Base-by-base conservation (phyloP, 2,797 vertebrate genomes). In the Poeciliopsis gracilis region DNA sequence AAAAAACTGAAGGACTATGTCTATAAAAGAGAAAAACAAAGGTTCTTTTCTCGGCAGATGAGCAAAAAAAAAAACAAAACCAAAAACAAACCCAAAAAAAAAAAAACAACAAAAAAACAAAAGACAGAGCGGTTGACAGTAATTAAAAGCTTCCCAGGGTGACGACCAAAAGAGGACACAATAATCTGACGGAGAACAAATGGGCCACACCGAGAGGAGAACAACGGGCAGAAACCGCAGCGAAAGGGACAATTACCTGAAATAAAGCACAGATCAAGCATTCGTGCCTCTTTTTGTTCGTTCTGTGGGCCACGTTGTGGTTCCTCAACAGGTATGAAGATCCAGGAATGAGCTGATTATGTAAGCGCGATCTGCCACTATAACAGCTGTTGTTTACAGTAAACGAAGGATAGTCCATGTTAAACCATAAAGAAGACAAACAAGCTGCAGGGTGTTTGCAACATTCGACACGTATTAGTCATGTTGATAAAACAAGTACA, bases 141-240 rank as follows among this genome's bases (percentile, higher is more conserved):
- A 46, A 46, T 70, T 70, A 45, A 46, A 70, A 70, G 67, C 67
- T 70, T 70, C 43, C 67, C 67, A 70, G 25, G 43, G 28, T 70
- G 25, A 28, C 67, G 46, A 70, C 67, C 25, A 16, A 46, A 70
- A 45, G 67, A 46, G 41, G 43, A 70, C 67, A 70, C 41, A 46
- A 46, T 70, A 70, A 70, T 70, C 67, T 70, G 67, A 70, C 67
- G 28, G 67, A 70, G 67, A 70, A 70, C 67, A 70, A 46, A 70
- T 15, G 9, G 43, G 43, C 41, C 12, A 16, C 67, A 70, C 66
- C 1, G 41, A 70, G 67, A 70, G 67, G 67, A 70, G 67, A 70
- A 46, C n/a, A 46, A 28, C 10, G 67, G 43, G 25, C 8, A 8
- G 45, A 9, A 70, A 16, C 41, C 25, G 6, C 25, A 46, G 25